Evolutionary conservation across 1,140 invertebrate species (phyloP).

Genomic region (Brachionus rubens): DNA sequence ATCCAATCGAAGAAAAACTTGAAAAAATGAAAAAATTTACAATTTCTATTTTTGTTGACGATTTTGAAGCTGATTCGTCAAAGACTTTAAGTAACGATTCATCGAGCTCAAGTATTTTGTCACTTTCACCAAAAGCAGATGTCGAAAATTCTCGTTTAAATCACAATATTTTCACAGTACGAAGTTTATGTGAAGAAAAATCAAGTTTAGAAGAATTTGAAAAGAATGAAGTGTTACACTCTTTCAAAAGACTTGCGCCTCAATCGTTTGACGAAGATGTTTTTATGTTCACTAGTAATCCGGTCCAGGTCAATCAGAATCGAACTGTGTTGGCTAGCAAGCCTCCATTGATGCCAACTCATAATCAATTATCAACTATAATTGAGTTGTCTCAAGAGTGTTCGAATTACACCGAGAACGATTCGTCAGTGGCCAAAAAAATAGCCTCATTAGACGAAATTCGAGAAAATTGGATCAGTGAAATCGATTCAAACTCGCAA

Average conservation of each 20-base stretch:
- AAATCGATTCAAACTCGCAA: not conserved
- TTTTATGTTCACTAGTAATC: conserved; percentile 3
- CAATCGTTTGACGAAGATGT: not conserved
- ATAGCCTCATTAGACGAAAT: not conserved
- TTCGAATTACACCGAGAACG: conserved; percentile 12
- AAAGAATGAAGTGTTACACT: not conserved
- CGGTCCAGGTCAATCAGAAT: not conserved
- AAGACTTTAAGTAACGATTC: conserved; percentile 22
- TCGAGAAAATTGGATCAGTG: not conserved
- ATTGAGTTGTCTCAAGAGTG: conserved; percentile 4
- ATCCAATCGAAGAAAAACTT: not conserved
- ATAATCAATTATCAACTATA: conserved; percentile 1
- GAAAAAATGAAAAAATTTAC: conserved; percentile 38
- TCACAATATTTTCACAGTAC: not conserved
- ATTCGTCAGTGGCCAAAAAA: not conserved
- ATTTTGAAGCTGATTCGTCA: conserved; percentile 41
- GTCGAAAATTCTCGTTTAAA: not conserved
- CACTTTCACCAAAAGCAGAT: not conserved
- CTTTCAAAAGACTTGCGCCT: not conserved
- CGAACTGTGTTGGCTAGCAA: not conserved
- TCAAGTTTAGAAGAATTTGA: conserved; percentile 6
- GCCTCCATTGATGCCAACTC: not conserved
- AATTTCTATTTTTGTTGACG: conserved; percentile 39
- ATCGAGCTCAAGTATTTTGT: not conserved
- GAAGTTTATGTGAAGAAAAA: not conserved